Evolutionary conservation across 1,140 invertebrate genomes (phyloP).

Genomic region (Drosophila mauritiana): DNA sequence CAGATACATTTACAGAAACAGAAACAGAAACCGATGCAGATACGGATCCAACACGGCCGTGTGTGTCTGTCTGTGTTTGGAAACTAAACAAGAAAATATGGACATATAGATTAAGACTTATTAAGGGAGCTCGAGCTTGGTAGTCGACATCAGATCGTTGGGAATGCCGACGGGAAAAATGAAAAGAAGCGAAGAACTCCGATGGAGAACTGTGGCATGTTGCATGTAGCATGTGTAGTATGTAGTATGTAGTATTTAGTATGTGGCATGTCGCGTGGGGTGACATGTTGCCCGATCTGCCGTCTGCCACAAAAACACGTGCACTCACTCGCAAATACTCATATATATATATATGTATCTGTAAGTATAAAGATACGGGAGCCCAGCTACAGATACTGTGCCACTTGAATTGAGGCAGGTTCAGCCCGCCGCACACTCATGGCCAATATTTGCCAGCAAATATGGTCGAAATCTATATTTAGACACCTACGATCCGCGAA

Average conservation of each 20-base stretch:
- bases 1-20: conserved; percentile 13
- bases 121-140: conserved; percentile 53
- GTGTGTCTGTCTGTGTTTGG: conserved; percentile 53
- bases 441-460: conserved; percentile 80
- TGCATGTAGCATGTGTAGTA: conserved; percentile 18
- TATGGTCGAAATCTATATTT: conserved; percentile 82
- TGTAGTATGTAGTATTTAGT: conserved; percentile 36
- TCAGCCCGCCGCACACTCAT: conserved; percentile 51
- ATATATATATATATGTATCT: background rate
- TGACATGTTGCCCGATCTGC: conserved; percentile 55
- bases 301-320: conserved; percentile 38
- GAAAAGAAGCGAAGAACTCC: background rate
- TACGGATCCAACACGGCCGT: conserved; percentile 1
- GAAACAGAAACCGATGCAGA: conserved; percentile 14
- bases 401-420: conserved; percentile 65
- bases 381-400: conserved; percentile 1
- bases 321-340: conserved; percentile 31
- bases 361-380: background rate
- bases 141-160: conserved; percentile 17
- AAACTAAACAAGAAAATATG: conserved; percentile 79
- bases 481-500: conserved; percentile 63
- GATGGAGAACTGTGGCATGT: conserved; percentile 49
- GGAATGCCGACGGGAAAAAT: conserved; percentile 15
- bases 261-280: conserved; percentile 58
- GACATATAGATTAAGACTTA: conserved; percentile 81